phyloP scores from a whole-genome alignment of 2,797 vertebrate genomes.

The Sebastes umbrosus region DNA sequence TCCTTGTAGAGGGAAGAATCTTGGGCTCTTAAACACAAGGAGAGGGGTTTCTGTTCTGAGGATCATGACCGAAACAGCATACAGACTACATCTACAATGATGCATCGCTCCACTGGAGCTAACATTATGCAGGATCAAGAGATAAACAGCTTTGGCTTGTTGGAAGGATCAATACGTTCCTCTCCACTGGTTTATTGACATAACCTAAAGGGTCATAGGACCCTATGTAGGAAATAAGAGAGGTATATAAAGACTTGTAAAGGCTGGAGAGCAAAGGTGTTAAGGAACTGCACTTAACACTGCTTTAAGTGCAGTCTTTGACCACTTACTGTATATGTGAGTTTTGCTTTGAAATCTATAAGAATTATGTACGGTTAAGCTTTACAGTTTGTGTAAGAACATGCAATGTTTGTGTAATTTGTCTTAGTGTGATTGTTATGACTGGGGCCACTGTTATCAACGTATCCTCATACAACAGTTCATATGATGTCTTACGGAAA shows the following conservation, averaged over 20 bases:
- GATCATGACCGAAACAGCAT: background rate
- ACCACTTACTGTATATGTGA: background rate
- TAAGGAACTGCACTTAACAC: background rate
- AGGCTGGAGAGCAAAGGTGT: slow-evolving; percentile 40
- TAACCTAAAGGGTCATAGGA: slow-evolving; percentile 10
- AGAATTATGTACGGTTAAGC: background rate
- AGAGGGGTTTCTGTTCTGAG: background rate
- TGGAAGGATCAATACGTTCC: slow-evolving; percentile 48
- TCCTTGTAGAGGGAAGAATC: background rate
- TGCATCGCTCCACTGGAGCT: background rate
- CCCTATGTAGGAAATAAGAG: background rate
- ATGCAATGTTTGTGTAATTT: background rate
- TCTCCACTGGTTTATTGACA: slow-evolving; percentile 44
- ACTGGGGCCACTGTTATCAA: background rate
- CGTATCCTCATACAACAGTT: too few species aligned
- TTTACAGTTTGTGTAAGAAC: background rate
- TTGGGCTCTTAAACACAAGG: background rate
- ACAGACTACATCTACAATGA: background rate
- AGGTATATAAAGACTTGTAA: background rate
- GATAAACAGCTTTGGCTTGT: background rate
- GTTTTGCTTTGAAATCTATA: background rate
- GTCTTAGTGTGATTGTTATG: background rate
- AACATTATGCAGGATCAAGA: slow-evolving; percentile 1
- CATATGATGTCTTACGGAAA: too few species aligned
- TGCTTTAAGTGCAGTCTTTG: background rate